Evolutionary conservation across 2,888 invertebrate species (phyloP).

Genomic region (Macrostomum cliftonense): DNA sequence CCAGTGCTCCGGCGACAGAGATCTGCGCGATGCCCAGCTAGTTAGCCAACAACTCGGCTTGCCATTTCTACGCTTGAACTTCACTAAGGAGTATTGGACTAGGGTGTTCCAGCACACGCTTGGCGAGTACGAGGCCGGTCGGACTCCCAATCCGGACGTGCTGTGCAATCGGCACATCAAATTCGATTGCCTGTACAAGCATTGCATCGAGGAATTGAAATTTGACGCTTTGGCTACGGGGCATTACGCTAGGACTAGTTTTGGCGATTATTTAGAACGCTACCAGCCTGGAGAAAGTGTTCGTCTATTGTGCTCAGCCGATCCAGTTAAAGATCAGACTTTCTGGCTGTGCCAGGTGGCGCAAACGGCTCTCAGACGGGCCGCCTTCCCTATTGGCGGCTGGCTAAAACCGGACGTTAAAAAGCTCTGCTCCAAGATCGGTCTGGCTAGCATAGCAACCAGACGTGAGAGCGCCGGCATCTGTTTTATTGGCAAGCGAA

Average conservation of each 20-base stretch:
- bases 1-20: slow-evolving; percentile 58
- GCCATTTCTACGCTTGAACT: slow-evolving; percentile 61
- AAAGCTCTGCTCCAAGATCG: slow-evolving; percentile 52
- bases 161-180: slow-evolving; percentile 79
- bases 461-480: slow-evolving; percentile 61
- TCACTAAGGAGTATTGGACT: slow-evolving; percentile 57
- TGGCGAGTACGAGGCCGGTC: slow-evolving; percentile 61
- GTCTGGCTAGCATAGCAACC: slow-evolving; percentile 33
- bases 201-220: slow-evolving; percentile 52
- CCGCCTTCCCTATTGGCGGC: slow-evolving; percentile 75
- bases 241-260: slow-evolving; percentile 74
- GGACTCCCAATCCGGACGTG: slow-evolving; percentile 91
- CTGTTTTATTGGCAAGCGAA: slow-evolving; percentile 77
- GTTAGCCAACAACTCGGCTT: slow-evolving; percentile 61
- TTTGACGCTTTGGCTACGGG: slow-evolving; percentile 85
- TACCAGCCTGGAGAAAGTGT: not conserved
- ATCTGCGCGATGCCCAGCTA: slow-evolving; percentile 62
- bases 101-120: slow-evolving; percentile 49
- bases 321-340: slow-evolving; percentile 73
- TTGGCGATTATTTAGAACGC: slow-evolving; percentile 42
- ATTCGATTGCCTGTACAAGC: slow-evolving; percentile 67
- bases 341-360: slow-evolving; percentile 69
- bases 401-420: slow-evolving; percentile 59
- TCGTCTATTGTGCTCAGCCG: slow-evolving; percentile 42
- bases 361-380: slow-evolving; percentile 49